phyloP scores from a whole-genome alignment of 2,797 vertebrate genomes.

The Anisognathus igniventris region DNA sequence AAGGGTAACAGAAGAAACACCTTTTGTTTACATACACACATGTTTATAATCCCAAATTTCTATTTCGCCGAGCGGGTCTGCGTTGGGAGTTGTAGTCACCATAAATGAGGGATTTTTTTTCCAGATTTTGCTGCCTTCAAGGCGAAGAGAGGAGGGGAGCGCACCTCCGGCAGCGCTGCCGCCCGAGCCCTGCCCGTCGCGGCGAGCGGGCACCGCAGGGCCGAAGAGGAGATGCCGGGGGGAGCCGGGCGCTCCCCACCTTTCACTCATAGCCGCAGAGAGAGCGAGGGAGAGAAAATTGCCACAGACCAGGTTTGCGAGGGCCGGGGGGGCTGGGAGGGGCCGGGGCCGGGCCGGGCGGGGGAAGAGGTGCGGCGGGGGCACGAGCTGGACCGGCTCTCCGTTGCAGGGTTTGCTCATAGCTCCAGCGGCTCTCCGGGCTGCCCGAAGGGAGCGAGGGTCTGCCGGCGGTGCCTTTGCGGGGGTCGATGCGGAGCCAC shows the following conservation, averaged over 20 bases:
- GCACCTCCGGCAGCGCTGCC: not conserved
- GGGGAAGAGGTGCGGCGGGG: not conserved
- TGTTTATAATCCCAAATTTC: conserved; percentile 74
- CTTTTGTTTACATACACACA: conserved; percentile 77
- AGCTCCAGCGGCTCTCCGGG: not conserved
- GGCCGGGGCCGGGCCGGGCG: not conserved
- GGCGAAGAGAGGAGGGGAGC: conserved; percentile 38
- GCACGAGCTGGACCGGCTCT: not conserved
- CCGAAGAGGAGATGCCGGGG: conserved; percentile 27
- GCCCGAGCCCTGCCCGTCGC: not conserved
- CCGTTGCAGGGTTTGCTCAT: not conserved
- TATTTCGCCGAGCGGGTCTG: conserved; percentile 67
- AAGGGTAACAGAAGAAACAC: conserved; percentile 78
- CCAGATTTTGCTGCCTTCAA: conserved; percentile 64
- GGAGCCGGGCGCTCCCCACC: not conserved
- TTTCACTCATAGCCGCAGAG: not conserved
- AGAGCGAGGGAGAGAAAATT: conserved; percentile 18
- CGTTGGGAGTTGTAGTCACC: conserved; percentile 54
- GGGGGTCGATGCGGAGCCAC: not conserved
- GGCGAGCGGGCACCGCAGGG: conserved; percentile 4
- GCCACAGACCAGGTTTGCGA: conserved; percentile 54
- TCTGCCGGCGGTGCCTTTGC: not conserved
- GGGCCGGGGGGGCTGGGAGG: not conserved
- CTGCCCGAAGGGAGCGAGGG: not conserved
- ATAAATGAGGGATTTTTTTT: conserved; percentile 71